Evolutionary conservation across 1,140 invertebrate genomes (phyloP).

Genomic region (Rhopalosiphum padi): DNA sequence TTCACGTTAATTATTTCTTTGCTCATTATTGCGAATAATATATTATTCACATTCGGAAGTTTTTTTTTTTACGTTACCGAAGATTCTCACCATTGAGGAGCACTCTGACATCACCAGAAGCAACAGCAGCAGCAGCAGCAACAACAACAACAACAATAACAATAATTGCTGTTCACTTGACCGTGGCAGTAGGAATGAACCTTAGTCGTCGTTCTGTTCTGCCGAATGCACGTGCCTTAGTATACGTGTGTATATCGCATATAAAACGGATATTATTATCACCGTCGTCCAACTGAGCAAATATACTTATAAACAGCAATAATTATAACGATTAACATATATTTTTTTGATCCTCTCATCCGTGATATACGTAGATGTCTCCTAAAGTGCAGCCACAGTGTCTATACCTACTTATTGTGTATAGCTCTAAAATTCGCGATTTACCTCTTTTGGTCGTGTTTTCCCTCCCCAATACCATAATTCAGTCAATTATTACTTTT

Average conservation of each 20-base stretch:
- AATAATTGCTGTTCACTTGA: constrained; percentile 28
- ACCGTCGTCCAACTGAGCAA: not conserved
- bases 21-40: not conserved
- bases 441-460: not conserved
- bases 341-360: not conserved
- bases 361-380: not conserved
- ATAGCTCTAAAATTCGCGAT: not conserved
- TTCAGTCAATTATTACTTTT: not conserved
- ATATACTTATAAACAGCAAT: not conserved
- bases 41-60: not conserved
- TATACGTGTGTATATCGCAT: not conserved
- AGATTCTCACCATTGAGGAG: not conserved
- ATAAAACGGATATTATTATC: constrained; percentile 10
- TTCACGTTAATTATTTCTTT: constrained; percentile 32
- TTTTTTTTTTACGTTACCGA: constrained; percentile 17
- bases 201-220: constrained; percentile 25
- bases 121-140: not conserved
- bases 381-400: not conserved
- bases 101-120: not conserved
- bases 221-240: not conserved
- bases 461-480: not conserved
- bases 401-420: not conserved
- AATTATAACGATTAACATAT: not conserved
- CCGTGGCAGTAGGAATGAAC: constrained; percentile 46
- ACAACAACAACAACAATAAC: not conserved